phyloP scores from a whole-genome alignment of 2,113 vertebrate species.

The Melanotaenia duboulayi region DNA sequence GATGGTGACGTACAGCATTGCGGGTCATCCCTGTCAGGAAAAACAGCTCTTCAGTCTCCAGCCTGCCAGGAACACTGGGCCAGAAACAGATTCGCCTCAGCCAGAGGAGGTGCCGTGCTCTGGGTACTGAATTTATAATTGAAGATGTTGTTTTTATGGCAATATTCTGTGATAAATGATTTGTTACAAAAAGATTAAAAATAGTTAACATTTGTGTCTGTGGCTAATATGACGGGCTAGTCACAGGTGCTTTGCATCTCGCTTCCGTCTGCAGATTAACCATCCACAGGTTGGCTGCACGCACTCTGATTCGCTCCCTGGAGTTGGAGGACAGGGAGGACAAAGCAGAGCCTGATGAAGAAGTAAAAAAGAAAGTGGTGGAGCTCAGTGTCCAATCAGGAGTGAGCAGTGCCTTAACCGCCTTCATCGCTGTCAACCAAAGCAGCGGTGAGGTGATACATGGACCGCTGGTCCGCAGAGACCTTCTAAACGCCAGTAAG shows the following conservation, averaged over 20 bases:
- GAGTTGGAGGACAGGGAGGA: slow-evolving; percentile 62
- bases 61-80: slow-evolving; percentile 48
- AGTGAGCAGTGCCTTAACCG: slow-evolving; percentile 83
- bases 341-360: slow-evolving; percentile 10
- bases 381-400: slow-evolving; percentile 83
- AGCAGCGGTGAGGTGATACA: slow-evolving; percentile 59
- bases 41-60: slow-evolving; percentile 68
- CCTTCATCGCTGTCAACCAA: slow-evolving; percentile 84
- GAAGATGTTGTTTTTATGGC: no score
- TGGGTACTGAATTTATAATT: slow-evolving; percentile 41
- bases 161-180: no score
- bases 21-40: slow-evolving; percentile 60
- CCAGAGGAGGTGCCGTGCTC: neutral
- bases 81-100: no score
- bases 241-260: neutral
- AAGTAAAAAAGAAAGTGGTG: slow-evolving; percentile 72
- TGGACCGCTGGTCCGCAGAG: slow-evolving; percentile 64
- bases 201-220: no score
- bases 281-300: slow-evolving; percentile 84
- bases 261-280: slow-evolving; percentile 73
- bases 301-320: slow-evolving; percentile 77
- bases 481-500: slow-evolving; percentile 2
- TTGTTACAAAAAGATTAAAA: no score
- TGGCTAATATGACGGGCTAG: no score
- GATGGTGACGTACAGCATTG: slow-evolving; percentile 74